Evolutionary conservation across 2,888 invertebrate species (phyloP).

Genomic region (Eugnorisma glareosa): DNA sequence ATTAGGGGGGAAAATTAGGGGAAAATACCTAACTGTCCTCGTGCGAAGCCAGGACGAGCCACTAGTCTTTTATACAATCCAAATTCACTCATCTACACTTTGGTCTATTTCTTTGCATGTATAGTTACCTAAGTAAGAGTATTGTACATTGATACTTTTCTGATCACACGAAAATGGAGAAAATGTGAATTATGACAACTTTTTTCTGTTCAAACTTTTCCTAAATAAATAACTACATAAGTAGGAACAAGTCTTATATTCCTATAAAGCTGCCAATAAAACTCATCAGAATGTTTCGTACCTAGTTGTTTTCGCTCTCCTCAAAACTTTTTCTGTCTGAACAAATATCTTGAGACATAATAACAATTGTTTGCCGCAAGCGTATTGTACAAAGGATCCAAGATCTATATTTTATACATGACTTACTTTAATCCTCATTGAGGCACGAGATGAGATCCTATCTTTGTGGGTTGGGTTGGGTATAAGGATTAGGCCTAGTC

Average conservation of each 20-base stretch:
- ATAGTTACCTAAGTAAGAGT: too few species aligned
- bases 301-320: conserved; percentile 14
- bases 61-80: too few species aligned
- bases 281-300: conserved; percentile 7
- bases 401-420: conserved; percentile 38
- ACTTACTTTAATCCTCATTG: conserved; percentile 41
- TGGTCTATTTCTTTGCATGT: not conserved
- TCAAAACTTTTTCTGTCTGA: conserved; percentile 3
- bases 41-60: too few species aligned
- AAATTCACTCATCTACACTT: not conserved
- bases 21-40: too few species aligned
- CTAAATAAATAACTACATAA: not conserved
- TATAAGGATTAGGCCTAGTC: conserved; percentile 17
- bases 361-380: conserved; percentile 22
- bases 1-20: too few species aligned
- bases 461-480: conserved; percentile 4
- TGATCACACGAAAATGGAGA: not conserved
- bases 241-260: not conserved
- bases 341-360: conserved; percentile 28
- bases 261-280: conserved; percentile 16
- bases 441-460: conserved; percentile 34
- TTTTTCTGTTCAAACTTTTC: conserved; percentile 2
- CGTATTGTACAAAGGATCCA: conserved; percentile 31
- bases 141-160: too few species aligned
- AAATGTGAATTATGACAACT: not conserved